Conservation (phyloP, 1,140 invertebrate species). For the Drosophila sechellia region DNA sequence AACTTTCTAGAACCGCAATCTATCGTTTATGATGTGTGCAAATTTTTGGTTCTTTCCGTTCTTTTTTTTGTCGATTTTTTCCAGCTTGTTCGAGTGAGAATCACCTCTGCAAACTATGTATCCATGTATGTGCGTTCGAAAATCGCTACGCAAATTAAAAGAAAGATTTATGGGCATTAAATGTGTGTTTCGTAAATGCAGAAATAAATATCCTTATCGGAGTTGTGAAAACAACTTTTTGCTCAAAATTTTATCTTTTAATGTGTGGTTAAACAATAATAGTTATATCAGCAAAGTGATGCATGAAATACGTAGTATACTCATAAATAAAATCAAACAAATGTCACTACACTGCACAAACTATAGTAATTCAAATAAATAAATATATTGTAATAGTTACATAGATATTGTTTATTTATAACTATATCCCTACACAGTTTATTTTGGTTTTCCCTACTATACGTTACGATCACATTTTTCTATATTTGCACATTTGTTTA, state of each 20-base stretch:
- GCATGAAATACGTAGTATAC: too few relatives aligned
- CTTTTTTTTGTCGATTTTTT: neutral
- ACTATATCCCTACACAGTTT: neutral
- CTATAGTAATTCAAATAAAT: too few relatives aligned
- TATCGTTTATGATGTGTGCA: constrained; percentile 69
- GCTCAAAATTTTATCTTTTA: neutral
- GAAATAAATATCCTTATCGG: neutral
- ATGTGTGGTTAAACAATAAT: neutral
- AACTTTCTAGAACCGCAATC: constrained; percentile 39
- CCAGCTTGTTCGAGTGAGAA: constrained; percentile 27
- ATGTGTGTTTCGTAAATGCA: constrained; percentile 1
- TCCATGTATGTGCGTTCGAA: neutral
- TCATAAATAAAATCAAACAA: too few relatives aligned
- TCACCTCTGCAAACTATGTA: constrained; percentile 29
- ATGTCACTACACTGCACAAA: too few relatives aligned
- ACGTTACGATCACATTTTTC: neutral
- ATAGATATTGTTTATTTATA: neutral
- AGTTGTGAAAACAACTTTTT: neutral
- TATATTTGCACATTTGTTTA: constrained; percentile 3
- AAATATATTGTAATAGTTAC: too few relatives aligned
- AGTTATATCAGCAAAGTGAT: neutral
- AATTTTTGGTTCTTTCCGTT: constrained; percentile 28
- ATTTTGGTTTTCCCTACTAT: neutral
- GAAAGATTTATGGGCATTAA: constrained; percentile 26
- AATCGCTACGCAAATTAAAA: constrained; percentile 38